A percentile compares a stretch with the other conserved stretches of the same genome.
These are phyloP conservation scores for Rhea americana DNA, from an alignment of 2,113 vertebrate genomes.

Conservation along the genomic window DNA sequence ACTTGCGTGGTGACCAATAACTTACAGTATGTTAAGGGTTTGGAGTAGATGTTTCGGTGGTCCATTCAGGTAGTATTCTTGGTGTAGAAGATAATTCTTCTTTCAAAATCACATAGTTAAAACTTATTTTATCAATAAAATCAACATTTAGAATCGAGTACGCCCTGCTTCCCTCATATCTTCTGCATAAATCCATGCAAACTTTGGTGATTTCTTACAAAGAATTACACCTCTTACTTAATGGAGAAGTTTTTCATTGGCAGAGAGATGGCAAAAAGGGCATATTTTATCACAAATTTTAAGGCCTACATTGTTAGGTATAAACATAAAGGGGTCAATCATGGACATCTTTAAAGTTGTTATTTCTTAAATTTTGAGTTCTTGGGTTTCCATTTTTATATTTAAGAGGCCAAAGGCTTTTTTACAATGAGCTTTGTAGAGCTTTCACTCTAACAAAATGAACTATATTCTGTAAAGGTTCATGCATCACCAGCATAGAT, in stretches of 20 bases:
- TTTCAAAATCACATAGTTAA: neutral
- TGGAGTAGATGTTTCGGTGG: neutral
- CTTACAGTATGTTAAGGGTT: neutral
- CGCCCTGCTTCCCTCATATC: neutral
- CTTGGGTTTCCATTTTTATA: neutral
- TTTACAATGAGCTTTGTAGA: neutral
- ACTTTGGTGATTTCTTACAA: neutral
- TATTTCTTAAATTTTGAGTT: neutral
- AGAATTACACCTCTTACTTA: neutral
- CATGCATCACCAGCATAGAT: neutral
- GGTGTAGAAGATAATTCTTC: neutral
- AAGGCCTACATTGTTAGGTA: neutral
- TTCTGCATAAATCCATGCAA: neutral
- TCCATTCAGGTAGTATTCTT: neutral
- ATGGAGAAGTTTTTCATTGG: neutral
- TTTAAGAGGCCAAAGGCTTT: neutral
- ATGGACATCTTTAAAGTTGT: neutral
- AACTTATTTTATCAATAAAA: neutral
- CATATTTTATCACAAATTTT: neutral
- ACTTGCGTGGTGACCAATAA: neutral
- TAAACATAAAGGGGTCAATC: neutral
- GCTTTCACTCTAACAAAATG: neutral
- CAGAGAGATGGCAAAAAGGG: neutral
- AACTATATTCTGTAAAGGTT: neutral
- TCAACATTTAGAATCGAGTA: neutral